Evolutionary conservation across 2,797 vertebrate genomes (phyloP).

Genomic region (Picus viridis): DNA sequence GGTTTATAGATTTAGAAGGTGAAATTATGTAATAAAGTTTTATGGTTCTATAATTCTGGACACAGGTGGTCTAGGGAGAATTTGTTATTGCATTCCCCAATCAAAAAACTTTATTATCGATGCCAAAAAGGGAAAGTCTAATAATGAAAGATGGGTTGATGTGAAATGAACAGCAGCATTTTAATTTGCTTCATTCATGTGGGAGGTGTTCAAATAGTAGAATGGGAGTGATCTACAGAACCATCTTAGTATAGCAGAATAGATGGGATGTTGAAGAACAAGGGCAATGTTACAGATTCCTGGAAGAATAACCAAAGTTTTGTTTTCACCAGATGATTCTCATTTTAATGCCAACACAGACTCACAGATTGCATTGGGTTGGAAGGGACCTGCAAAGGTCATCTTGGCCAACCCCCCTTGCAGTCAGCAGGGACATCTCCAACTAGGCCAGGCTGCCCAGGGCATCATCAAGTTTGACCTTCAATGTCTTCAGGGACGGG

Average conservation of each 20-base stretch:
- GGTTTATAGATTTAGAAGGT: constrained; percentile 1
- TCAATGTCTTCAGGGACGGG: no score
- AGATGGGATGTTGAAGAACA: not conserved
- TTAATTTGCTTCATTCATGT: constrained; percentile 28
- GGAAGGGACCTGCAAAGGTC: no score
- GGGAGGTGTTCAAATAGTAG: constrained; percentile 12
- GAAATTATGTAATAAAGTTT: constrained; percentile 12
- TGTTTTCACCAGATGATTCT: not conserved
- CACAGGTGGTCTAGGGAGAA: not conserved
- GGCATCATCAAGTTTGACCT: no score
- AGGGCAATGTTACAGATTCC: not conserved
- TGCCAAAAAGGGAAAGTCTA: constrained; percentile 26
- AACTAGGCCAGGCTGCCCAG: no score
- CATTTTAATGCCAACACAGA: not conserved
- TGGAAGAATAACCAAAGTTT: not conserved
- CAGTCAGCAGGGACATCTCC: no score
- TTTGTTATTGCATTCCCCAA: constrained; percentile 23
- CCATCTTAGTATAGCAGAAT: not conserved
- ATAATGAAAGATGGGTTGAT: constrained; percentile 1
- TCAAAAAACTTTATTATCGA: constrained; percentile 46
- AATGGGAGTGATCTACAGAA: not conserved
- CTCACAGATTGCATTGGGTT: no score
- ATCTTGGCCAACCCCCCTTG: no score
- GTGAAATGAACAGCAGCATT: constrained; percentile 16
- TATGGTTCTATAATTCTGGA: constrained; percentile 11